Base-by-base conservation (phyloP, 1,140 invertebrate species). In the Vanessa atalanta region DNA sequence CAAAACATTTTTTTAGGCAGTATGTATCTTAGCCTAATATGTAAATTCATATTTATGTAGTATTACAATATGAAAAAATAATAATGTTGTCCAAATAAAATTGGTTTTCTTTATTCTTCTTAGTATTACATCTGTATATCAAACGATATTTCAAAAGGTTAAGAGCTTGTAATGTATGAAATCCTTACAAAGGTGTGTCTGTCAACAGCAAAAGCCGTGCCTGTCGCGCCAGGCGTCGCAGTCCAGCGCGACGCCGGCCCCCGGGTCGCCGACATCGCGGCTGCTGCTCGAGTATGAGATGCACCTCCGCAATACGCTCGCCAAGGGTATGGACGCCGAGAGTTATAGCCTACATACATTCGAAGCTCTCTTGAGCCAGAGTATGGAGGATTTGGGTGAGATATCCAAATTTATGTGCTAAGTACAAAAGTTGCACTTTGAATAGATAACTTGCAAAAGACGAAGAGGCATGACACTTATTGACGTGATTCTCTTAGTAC, bases 311-410 rank as follows among this genome's bases (percentile, higher is more conserved):
- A 99, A 99, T 89, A 98, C 98, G 2, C 94, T 99, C 74, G 98
- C 97, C 80, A 98, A 98, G 88, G 98, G 97, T 76, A 97, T 98
- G 96, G 98, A 98, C 86, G 97, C 97, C 55, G 97, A 98, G 92
- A 98, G 97, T 84, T 98, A 98, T 90, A 98, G 97, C 88, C 93
- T 98, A 73, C 97, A 98, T 86, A 98, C 97, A 1, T 98, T 98
- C 85, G 97, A 98, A 93, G 97, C 97, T 61, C 93, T 99, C 50
- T 94, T 98, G 37, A 97, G 97, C 65, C 97, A 98, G 92, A 98
- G 97, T 93, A 98, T 98, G 97, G 98, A 99, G 93, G 98, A 98
- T 93, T 94, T 98, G 92, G 97, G 97, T 97, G 92, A 94, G 76
- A 70, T 79, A 76, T 76, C 69, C 76, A 76, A 61, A 23, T 37